phyloP scores from a whole-genome alignment of 2,888 invertebrate genomes.

The Agrilus biguttatus region DNA sequence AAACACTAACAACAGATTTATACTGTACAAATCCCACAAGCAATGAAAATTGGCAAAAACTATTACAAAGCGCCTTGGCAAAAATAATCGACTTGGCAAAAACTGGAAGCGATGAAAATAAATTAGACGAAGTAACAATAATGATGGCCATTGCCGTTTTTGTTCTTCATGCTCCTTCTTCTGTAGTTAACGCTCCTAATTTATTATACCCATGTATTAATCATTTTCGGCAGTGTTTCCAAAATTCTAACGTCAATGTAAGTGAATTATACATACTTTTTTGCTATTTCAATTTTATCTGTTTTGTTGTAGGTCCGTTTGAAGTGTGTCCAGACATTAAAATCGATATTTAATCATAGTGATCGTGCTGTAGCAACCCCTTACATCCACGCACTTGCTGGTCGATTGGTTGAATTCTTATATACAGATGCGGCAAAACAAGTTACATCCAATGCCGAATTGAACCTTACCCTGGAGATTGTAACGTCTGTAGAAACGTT shows the following conservation, averaged over 20 bases:
- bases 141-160: constrained; percentile 82
- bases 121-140: constrained; percentile 73
- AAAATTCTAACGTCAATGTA: constrained; percentile 45
- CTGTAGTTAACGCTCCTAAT: constrained; percentile 63
- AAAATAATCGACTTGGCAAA: constrained; percentile 84
- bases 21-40: constrained; percentile 49
- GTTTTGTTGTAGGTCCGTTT: constrained; percentile 43
- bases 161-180: constrained; percentile 66
- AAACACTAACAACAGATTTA: constrained; percentile 47
- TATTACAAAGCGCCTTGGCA: constrained; percentile 78
- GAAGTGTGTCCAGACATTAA: constrained; percentile 65
- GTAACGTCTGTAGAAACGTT: constrained; percentile 61
- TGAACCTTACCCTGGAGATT: constrained; percentile 57
- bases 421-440: constrained; percentile 47
- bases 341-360: constrained; percentile 59
- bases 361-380: constrained; percentile 57
- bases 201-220: constrained; percentile 85
- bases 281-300: neutral
- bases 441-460: constrained; percentile 49
- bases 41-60: constrained; percentile 56
- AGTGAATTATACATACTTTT: constrained; percentile 13
- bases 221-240: constrained; percentile 74
- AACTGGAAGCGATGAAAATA: constrained; percentile 59
- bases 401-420: constrained; percentile 61
- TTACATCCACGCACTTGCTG: constrained; percentile 69